These are phyloP conservation scores for Perca schrenkii DNA, from an alignment of 2,113 vertebrate genomes.

Conservation along the genomic window DNA sequence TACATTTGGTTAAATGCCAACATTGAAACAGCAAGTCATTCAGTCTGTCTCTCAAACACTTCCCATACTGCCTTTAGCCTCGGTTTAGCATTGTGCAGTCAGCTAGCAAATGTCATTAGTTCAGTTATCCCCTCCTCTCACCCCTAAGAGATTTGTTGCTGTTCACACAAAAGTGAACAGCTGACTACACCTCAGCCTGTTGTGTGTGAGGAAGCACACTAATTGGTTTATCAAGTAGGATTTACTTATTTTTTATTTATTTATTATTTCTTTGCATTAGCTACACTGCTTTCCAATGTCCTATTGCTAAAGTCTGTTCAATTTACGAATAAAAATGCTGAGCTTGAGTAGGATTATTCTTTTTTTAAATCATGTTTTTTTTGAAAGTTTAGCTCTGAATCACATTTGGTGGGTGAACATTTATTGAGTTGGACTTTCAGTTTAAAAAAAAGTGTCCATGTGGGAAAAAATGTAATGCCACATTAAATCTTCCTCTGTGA, in stretches of 20 bases:
- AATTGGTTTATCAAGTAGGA: conserved; percentile 58
- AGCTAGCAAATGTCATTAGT: conserved; percentile 64
- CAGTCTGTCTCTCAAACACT: background rate
- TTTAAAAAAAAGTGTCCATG: background rate
- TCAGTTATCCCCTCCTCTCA: conserved; percentile 59
- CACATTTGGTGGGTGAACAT: background rate
- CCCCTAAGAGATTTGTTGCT: conserved; percentile 49
- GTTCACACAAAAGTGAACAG: conserved; percentile 37
- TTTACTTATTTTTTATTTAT: conserved; percentile 5
- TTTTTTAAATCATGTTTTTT: background rate
- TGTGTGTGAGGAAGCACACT: conserved; percentile 52
- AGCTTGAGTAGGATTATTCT: background rate
- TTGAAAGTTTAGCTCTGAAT: background rate
- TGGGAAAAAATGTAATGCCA: conserved; percentile 5
- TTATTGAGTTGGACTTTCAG: background rate
- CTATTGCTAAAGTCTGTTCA: background rate
- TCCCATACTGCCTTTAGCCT: conserved; percentile 28
- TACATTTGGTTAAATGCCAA: background rate
- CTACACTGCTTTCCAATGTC: background rate
- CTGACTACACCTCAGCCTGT: conserved; percentile 42
- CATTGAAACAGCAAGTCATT: conserved; percentile 19
- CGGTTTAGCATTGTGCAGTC: conserved; percentile 51
- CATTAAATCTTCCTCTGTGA: conserved; percentile 7
- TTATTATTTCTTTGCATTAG: background rate
- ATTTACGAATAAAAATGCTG: conserved; percentile 1